Percentiles rank a stretch among this genome's conserved stretches.
Evolutionary conservation across 2,888 invertebrate genomes (phyloP).

Genomic region (Sycophila texana): DNA sequence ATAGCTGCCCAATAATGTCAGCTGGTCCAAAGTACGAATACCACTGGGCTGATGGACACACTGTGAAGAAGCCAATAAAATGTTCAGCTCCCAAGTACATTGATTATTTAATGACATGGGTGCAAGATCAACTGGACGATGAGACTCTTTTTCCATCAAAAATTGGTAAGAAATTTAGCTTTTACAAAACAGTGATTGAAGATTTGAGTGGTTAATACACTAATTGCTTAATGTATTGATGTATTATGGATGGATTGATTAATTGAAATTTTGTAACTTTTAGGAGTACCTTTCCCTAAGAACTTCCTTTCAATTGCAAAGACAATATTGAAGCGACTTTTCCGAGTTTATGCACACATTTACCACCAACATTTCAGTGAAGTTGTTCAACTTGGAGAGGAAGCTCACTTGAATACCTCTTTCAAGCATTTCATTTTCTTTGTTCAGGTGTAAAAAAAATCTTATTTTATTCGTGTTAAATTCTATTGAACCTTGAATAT

Average conservation of each 20-base stretch:
- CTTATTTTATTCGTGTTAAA: no score
- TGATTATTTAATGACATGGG: conserved; percentile 99
- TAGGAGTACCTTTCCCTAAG: conserved; percentile 97
- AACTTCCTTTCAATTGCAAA: conserved; percentile 98
- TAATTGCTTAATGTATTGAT: no score
- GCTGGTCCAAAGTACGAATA: conserved; percentile 99
- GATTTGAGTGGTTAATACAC: no score
- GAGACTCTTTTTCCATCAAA: conserved; percentile 98
- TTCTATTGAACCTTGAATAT: no score
- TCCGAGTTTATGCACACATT: conserved; percentile 99
- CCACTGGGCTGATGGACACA: conserved; percentile 99
- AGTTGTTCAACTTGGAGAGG: conserved; percentile 97
- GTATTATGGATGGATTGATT: not conserved
- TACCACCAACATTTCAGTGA: conserved; percentile 99
- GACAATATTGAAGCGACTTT: conserved; percentile 97
- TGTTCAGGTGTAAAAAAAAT: conserved; percentile 82
- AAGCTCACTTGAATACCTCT: conserved; percentile 98
- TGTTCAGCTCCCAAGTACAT: conserved; percentile 99
- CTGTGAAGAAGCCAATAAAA: conserved; percentile 98
- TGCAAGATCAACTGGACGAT: conserved; percentile 99
- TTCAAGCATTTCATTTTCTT: conserved; percentile 99
- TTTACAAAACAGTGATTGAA: no score
- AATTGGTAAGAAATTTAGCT: conserved; percentile 81
- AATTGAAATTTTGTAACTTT: conserved; percentile 43
- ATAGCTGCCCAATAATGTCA: conserved; percentile 98